Evolutionary conservation across 2,797 vertebrate genomes (phyloP).

Genomic region (Stomatorhinus walkeri): DNA sequence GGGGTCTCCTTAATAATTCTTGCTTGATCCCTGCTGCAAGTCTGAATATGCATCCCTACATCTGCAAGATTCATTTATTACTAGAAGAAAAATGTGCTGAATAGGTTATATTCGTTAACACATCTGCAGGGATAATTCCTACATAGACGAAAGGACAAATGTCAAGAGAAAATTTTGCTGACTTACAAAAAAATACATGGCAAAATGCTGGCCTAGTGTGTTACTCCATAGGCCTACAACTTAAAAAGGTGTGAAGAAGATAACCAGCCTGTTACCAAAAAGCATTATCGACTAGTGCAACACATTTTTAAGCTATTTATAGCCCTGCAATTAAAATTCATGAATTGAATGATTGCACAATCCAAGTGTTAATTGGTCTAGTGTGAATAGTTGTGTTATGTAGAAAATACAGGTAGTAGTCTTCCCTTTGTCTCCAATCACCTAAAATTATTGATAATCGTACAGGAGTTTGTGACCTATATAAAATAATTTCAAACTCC

Average conservation of each 20-base stretch:
- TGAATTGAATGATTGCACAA: background rate
- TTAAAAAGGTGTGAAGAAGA: background rate
- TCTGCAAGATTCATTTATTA: background rate
- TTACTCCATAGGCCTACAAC: background rate
- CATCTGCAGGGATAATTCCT: constrained; percentile 6
- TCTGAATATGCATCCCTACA: background rate
- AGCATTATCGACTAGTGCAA: background rate
- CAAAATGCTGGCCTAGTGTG: background rate
- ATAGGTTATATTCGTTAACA: constrained; percentile 3
- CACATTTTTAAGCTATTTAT: background rate
- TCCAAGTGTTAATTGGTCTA: background rate
- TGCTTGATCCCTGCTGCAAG: background rate
- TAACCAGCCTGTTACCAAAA: background rate
- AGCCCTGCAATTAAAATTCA: background rate
- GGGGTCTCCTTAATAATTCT: background rate
- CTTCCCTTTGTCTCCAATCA: background rate
- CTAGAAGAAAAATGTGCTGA: constrained; percentile 5
- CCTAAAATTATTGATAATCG: background rate
- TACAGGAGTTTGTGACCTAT: background rate
- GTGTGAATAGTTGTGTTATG: background rate
- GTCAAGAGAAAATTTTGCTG: constrained; percentile 11
- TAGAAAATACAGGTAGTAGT: background rate
- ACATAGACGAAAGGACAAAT: constrained; percentile 12
- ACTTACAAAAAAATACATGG: background rate
- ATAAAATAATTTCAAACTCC: background rate